Evolutionary conservation across 1,140 invertebrate genomes (phyloP).

Genomic region (Brachionus plicatilis): DNA sequence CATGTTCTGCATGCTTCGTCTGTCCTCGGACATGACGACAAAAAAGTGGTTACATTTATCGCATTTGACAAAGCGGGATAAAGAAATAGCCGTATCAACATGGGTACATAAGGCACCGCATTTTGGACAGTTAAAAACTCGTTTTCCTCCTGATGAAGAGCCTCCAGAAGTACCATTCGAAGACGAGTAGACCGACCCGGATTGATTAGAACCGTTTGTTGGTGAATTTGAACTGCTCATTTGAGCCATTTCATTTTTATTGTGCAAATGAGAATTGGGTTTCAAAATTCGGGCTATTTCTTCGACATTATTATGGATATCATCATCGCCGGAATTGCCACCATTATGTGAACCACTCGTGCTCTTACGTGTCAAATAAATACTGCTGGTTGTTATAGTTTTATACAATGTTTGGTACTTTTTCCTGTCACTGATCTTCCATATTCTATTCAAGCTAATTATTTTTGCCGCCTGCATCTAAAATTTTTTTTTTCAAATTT

Average conservation of each 20-base stretch:
- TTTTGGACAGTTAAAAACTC: conserved; percentile 67
- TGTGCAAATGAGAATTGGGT: background rate
- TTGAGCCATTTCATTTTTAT: background rate
- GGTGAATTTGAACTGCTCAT: background rate
- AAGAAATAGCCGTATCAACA: conserved; percentile 87
- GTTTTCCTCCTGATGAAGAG: conserved; percentile 18
- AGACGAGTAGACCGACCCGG: background rate
- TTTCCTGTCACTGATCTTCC: background rate
- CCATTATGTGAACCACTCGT: background rate
- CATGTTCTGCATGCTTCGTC: background rate
- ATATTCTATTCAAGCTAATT: conserved; percentile 16
- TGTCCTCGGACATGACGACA: conserved; percentile 77
- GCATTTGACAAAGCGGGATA: conserved; percentile 90
- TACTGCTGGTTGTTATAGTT: background rate
- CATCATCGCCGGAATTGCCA: background rate
- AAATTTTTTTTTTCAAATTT: background rate
- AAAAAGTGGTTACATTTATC: conserved; percentile 97
- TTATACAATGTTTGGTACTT: background rate
- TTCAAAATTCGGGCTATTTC: background rate
- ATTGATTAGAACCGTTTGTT: background rate
- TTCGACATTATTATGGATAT: conserved; percentile 11
- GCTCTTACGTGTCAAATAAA: background rate
- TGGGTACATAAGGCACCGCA: conserved; percentile 91
- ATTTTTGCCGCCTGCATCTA: conserved; percentile 15
- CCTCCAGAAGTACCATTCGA: background rate